These are phyloP conservation scores for Desmodus rotundus DNA, from an alignment of 2,113 vertebrate species.

Conservation along the genomic window DNA sequence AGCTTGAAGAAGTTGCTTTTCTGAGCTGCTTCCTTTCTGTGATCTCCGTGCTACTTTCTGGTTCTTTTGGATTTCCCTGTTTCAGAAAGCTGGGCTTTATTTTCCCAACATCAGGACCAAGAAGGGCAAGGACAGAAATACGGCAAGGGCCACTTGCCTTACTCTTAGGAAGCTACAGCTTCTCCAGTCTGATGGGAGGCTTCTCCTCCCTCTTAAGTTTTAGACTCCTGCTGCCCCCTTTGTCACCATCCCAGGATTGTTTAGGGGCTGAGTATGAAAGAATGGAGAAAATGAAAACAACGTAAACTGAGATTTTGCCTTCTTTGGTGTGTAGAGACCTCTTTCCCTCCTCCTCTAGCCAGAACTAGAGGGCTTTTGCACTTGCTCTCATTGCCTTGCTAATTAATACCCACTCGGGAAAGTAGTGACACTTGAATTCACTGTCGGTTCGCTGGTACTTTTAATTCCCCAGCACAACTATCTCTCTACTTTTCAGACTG, in stretches of 20 bases:
- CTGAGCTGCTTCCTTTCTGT: not conserved
- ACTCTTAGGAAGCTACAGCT: not conserved
- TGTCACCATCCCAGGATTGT: not conserved
- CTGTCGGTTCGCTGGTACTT: not conserved
- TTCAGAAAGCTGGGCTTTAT: not conserved
- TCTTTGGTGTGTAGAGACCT: not conserved
- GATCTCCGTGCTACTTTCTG: not conserved
- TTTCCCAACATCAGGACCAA: not conserved
- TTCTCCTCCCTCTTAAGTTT: not conserved
- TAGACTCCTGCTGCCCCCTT: not conserved
- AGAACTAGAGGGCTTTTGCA: not conserved
- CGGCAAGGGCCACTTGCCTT: not conserved
- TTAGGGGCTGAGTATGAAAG: not conserved
- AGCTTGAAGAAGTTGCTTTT: not conserved
- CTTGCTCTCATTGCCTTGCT: not conserved
- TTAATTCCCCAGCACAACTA: not conserved
- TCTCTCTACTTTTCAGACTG: not conserved
- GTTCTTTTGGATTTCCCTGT: not conserved
- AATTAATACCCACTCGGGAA: not conserved
- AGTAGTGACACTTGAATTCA: not conserved
- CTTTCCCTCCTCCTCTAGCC: not conserved
- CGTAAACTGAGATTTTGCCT: not conserved
- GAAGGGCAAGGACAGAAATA: not conserved
- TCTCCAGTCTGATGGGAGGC: not conserved
- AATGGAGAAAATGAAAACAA: not conserved